Percentiles rank a stretch among this genome's conserved stretches.
phyloP scores from a whole-genome alignment of 35 echinoderm and acorn worm species.

The Lytechinus pictus region DNA sequence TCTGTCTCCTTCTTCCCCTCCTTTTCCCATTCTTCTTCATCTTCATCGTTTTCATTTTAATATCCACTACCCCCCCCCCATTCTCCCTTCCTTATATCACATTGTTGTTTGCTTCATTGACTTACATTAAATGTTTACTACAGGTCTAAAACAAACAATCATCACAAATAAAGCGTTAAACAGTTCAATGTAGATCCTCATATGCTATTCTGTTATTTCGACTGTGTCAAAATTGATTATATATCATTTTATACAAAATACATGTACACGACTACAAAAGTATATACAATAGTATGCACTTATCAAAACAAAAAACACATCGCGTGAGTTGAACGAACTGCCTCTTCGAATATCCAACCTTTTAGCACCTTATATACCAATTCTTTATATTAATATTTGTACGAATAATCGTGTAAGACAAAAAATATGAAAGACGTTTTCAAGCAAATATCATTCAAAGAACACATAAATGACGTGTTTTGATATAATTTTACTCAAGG shows the following conservation, averaged over 20 bases:
- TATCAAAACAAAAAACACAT: not conserved
- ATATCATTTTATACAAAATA: not conserved
- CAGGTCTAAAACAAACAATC: no score
- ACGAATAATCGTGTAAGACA: not conserved
- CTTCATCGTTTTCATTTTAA: not conserved
- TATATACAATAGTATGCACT: not conserved
- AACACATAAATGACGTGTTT: no score
- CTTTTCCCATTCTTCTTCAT: not conserved
- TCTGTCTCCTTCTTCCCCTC: not conserved
- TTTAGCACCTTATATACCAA: not conserved
- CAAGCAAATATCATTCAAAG: not conserved
- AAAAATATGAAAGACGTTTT: not conserved
- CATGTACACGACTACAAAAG: not conserved
- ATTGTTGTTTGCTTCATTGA: no score
- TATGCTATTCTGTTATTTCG: no score
- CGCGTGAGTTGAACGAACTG: not conserved
- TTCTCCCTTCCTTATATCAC: no score
- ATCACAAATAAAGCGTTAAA: no score
- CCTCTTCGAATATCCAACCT: not conserved
- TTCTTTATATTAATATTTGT: not conserved
- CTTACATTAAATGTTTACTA: no score
- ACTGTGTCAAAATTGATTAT: not conserved
- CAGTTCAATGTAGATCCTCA: no score
- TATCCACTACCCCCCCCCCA: no score
- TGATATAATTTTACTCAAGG: no score